Conservation (phyloP, 2,113 vertebrate species). For the Mobula birostris region DNA sequence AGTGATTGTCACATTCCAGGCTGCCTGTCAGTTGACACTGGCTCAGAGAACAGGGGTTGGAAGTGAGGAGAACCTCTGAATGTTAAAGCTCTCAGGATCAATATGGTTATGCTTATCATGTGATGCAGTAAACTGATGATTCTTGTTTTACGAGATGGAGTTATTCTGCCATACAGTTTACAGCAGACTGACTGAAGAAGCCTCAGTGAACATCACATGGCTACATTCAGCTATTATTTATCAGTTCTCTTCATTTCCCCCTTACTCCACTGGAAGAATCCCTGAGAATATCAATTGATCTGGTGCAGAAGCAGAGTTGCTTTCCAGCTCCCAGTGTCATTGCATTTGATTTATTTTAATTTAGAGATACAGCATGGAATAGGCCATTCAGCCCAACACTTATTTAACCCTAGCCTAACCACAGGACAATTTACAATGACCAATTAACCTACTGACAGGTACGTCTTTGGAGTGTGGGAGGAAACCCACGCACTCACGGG, state of each 20-base stretch:
- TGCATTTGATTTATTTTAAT: background rate
- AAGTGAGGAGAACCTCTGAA: background rate
- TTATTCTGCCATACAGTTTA: background rate
- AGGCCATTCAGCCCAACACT: no score
- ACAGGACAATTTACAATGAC: no score
- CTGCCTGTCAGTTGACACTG: no score
- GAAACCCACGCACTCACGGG: no score
- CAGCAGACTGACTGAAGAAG: background rate
- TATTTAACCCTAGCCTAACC: no score
- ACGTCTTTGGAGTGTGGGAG: no score
- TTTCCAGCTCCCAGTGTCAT: background rate
- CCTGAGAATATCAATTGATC: background rate
- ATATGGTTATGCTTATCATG: background rate
- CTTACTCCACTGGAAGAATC: background rate
- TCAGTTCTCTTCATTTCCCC: background rate
- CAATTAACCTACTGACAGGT: no score
- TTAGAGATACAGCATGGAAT: no score
- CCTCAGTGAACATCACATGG: background rate
- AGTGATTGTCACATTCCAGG: no score
- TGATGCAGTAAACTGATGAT: background rate
- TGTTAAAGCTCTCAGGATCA: background rate
- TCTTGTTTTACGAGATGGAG: background rate
- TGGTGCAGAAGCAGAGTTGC: background rate
- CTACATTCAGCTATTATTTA: background rate
- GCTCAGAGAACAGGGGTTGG: no score